Conservation (phyloP, 92 coral and sea anemone genomes). For the Zoanthus gigantus region DNA sequence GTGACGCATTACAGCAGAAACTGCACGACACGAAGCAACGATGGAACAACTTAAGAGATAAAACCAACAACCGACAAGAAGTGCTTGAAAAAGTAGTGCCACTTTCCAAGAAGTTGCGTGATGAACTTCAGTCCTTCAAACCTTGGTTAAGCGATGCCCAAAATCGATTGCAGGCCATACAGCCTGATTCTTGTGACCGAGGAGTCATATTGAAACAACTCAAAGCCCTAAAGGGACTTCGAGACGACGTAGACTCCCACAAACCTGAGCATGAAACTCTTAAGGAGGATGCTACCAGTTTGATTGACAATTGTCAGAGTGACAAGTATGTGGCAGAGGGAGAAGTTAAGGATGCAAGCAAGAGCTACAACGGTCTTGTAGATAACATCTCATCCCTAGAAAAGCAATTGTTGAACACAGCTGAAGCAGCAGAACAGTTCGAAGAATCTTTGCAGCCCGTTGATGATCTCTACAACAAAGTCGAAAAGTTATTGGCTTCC, state of each 20-base stretch:
- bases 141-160: constrained; percentile 94
- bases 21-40: constrained; percentile 89
- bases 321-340: constrained; percentile 94
- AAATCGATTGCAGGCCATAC: constrained; percentile 68
- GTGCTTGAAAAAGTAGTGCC: constrained; percentile 89
- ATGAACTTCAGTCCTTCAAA: constrained; percentile 76
- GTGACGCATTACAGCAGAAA: constrained; percentile 86
- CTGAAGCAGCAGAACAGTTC: constrained; percentile 77
- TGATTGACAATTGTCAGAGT: constrained; percentile 84
- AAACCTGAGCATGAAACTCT: constrained; percentile 75
- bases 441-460: constrained; percentile 76
- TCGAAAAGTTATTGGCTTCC: constrained; percentile 70
- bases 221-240: constrained; percentile 66
- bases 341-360: constrained; percentile 84
- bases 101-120: constrained; percentile 84
- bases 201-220: constrained; percentile 82
- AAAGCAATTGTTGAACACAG: constrained; percentile 68
- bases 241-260: constrained; percentile 81
- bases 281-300: constrained; percentile 77
- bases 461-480: constrained; percentile 78
- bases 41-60: constrained; percentile 80
- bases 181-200: constrained; percentile 81
- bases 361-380: constrained; percentile 79
- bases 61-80: constrained; percentile 84
- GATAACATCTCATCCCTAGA: constrained; percentile 64